Base-by-base conservation (phyloP, 2,888 invertebrate species). In the Acronicta alni region DNA sequence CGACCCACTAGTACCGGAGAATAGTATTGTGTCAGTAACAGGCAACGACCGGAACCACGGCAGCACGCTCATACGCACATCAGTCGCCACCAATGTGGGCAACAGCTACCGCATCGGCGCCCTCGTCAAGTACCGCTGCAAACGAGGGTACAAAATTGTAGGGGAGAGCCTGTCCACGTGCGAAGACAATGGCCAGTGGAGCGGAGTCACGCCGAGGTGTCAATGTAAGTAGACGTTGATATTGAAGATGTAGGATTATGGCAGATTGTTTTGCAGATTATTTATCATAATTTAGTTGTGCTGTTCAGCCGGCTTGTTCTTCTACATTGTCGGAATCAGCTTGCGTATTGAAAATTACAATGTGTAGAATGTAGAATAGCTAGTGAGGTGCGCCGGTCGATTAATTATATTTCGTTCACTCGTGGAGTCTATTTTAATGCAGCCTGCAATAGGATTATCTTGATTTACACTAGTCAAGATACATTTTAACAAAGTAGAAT, bases 21-120 rank as follows among this genome's bases (percentile, higher is more conserved):
- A 98, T 85, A 97, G 98, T 67, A 97, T 98, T 18, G 95, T 98
- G 0, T 98, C 98, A 0, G 97, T 98, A 32, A 98, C 98, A 0
- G 98, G 98, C 51, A 98, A 98, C 84, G 98, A 98, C 85, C 95
- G 98, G 49, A 97, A 97, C 95, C 98, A 98, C 82, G 98, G 98
- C 0, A 95, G 98, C 23, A 98, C 98, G 0, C 90, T 98, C 16
- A 97, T 98, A 69, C 94, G 97, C 39, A 98, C 98, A 0, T 96
- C 39, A 0, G 97, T 97, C 49, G 95, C 95, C 59, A 94, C 95
- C 2, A 96, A 95, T 76, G 95, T 95, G 10, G 96, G 97, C 0
- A 96, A 97, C 60, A 97, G 97, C 0, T 98, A 97, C 89, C 97
- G 97, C 57, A 97, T 98, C 69, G 97, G 97, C 0, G 97, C 98